phyloP scores from a whole-genome alignment of 2,797 vertebrate species.

The Gymnoscopelus microlampas region DNA sequence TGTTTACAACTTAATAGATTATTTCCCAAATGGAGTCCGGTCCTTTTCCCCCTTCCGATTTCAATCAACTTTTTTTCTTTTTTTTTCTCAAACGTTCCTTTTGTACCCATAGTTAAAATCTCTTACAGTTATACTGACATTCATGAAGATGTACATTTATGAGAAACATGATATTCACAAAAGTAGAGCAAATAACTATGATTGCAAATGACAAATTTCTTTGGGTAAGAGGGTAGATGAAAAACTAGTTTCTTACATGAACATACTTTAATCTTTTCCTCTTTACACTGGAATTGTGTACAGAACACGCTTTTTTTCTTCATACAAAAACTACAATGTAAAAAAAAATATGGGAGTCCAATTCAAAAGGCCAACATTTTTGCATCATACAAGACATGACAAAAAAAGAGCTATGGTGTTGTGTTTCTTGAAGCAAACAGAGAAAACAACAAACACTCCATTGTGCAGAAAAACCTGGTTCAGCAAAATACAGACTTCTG shows the following conservation, averaged over 20 bases:
- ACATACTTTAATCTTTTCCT: constrained; percentile 53
- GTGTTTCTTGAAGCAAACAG: constrained; percentile 44
- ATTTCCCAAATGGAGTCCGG: constrained; percentile 77
- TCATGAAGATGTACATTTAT: constrained; percentile 84
- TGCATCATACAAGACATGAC: constrained; percentile 56
- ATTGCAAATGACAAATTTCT: constrained; percentile 83
- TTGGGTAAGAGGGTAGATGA: constrained; percentile 82
- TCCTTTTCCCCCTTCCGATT: constrained; percentile 64
- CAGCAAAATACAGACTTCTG: constrained; percentile 51
- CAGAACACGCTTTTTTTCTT: constrained; percentile 76
- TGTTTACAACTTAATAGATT: constrained; percentile 85
- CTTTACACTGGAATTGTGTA: constrained; percentile 76
- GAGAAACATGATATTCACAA: constrained; percentile 80
- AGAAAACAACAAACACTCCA: constrained; percentile 39
- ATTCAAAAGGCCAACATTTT: constrained; percentile 74
- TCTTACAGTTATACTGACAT: constrained; percentile 88
- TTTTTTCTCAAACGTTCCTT: constrained; percentile 62
- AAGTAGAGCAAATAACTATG: constrained; percentile 79
- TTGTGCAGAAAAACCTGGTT: constrained; percentile 44
- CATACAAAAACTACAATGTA: constrained; percentile 81
- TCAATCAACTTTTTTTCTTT: constrained; percentile 54
- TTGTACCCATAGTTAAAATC: constrained; percentile 74
- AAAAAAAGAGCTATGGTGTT: constrained; percentile 52
- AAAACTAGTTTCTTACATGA: constrained; percentile 75
- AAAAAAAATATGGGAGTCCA: constrained; percentile 71